Evolutionary conservation across 2,797 vertebrate species (phyloP), one percentile per base, ranked within the genome.

Genomic region (Spinus pinus): DNA sequence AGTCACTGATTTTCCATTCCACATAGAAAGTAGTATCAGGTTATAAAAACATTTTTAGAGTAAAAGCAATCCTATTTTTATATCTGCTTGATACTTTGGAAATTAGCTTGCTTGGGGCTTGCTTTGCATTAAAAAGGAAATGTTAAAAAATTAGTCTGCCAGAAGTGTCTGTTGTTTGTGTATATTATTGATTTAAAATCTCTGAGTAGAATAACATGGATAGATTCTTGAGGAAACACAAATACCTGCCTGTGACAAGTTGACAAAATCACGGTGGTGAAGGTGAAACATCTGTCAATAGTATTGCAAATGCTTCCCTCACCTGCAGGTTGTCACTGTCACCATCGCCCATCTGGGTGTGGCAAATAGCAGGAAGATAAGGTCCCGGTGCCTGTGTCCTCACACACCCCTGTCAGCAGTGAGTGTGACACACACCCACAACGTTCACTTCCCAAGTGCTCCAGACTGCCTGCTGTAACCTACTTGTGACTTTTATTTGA

Each of bases 301-400:
- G 35, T 22, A 14, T 19, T 65, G 50, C 11, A 83, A 69, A 54
- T 6, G 20, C 21, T 60, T 80, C 27, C 33, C 18, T 39, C 5
- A 2, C 27, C 60, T 35, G 33, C 41, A 56, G 49, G 24, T 56
- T 60, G 58, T 71, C 71, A 11, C 54, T 25, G 33, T 25, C 67
- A 22, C 37, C 27, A 3, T 69, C n/a, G 27, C 31, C 39, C 31
- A 2, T 14, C 6, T 4, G 41, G 24, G 10, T 50, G 70, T 62
- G 50, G 57, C 47, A 44, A 58, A 65, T 12, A 23, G 28, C 5
- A 1, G 2, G 6, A 22, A 54, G 37, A 5, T 2, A 14, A 67
- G 10, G n/a, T n/a, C 7, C 35, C 0, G 0, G 14, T n/a, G 25
- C 9, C n/a, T 3, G 3, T 3, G 37, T 31, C 28, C 41, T 79